phyloP scores from a whole-genome alignment of 30 jellyfish, hydroid and myxozoan species.

The Cassiopea andromeda region DNA sequence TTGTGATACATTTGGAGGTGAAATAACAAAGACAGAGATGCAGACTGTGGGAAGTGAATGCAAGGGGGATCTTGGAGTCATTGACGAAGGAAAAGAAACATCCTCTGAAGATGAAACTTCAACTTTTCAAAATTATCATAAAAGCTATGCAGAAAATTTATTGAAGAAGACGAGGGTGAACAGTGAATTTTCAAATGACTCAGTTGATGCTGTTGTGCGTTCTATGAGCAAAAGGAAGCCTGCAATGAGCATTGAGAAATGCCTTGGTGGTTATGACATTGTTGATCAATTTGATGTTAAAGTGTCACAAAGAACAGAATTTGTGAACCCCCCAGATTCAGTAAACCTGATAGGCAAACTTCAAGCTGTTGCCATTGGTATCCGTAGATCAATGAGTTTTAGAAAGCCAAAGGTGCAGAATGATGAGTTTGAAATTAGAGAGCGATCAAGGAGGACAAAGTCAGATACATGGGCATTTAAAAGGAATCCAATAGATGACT shows the following conservation, averaged over 20 bases:
- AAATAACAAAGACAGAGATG: neutral
- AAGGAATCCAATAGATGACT: conserved; percentile 27
- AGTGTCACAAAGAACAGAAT: conserved; percentile 18
- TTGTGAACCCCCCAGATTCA: neutral
- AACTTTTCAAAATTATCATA: conserved; percentile 27
- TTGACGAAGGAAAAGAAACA: neutral
- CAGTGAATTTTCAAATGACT: neutral
- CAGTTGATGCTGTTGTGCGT: neutral
- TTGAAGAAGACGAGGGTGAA: conserved; percentile 18
- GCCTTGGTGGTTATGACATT: conserved; percentile 34
- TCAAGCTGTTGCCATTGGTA: conserved; percentile 47
- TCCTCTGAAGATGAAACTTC: conserved; percentile 21
- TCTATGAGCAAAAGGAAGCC: neutral
- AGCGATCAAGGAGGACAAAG: conserved; percentile 32
- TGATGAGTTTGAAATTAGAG: neutral
- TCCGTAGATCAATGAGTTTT: conserved; percentile 43
- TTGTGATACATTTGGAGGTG: neutral
- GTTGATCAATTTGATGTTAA: conserved; percentile 70
- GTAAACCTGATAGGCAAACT: neutral
- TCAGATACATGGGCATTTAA: conserved; percentile 40
- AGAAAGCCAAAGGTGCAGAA: neutral
- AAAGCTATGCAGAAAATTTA: conserved; percentile 31
- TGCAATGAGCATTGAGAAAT: conserved; percentile 1
- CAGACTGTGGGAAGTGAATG: neutral
- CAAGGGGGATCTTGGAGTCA: neutral